Conservation (phyloP, 2,113 vertebrate genomes). For the Microcebus ravelobensis region DNA sequence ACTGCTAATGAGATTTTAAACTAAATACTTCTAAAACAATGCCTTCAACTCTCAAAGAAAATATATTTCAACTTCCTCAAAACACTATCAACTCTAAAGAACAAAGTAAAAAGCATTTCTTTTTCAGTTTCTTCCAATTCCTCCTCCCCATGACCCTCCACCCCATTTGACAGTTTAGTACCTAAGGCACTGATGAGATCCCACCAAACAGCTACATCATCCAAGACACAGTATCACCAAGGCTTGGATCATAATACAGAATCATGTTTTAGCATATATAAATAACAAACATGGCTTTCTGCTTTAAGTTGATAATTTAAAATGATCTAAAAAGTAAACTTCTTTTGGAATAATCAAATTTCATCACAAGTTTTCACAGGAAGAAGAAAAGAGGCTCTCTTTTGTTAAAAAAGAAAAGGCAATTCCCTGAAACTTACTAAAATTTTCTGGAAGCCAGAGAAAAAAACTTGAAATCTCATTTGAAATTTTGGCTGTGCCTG, state of each 20-base stretch:
- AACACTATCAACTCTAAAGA: neutral
- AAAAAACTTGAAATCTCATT: conserved; percentile 49
- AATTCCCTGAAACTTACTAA: neutral
- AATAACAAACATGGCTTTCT: conserved; percentile 36
- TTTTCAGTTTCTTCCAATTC: neutral
- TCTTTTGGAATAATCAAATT: conserved; percentile 37
- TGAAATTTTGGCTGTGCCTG: conserved; percentile 12
- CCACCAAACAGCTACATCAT: neutral
- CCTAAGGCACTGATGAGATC: neutral
- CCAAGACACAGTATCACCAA: neutral
- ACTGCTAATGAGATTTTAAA: conserved; percentile 33
- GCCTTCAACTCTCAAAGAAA: neutral
- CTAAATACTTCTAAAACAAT: conserved; percentile 34
- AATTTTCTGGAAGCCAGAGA: neutral
- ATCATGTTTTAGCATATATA: neutral
- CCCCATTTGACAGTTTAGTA: neutral
- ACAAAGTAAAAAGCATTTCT: neutral
- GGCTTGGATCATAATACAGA: neutral
- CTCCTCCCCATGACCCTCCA: neutral
- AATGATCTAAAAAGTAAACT: conserved; percentile 50
- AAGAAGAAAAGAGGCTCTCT: neutral
- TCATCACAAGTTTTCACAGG: neutral
- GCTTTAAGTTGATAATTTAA: conserved; percentile 30
- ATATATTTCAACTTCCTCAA: neutral
- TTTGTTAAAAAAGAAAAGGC: conserved; percentile 21